phyloP scores from a whole-genome alignment of 2,888 invertebrate species.

The Dyspetes luteomarginatus region DNA sequence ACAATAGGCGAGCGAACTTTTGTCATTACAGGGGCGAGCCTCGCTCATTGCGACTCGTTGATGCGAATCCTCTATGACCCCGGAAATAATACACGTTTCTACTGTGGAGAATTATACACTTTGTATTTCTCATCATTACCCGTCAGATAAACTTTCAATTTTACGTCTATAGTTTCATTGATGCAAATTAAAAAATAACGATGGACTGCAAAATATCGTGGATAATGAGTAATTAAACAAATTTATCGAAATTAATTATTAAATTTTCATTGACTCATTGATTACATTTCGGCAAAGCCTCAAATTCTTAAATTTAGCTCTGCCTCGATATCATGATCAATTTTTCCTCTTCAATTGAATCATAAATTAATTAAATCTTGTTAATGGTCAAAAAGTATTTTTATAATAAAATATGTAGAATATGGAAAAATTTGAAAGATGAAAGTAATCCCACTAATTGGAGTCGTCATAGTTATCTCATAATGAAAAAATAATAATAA shows the following conservation, averaged over 20 bases:
- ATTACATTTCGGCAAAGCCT: too few relatives aligned
- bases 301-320: too few relatives aligned
- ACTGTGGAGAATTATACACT: background rate
- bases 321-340: too few relatives aligned
- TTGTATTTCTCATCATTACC: background rate
- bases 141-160: too few relatives aligned
- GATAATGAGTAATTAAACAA: too few relatives aligned
- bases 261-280: too few relatives aligned
- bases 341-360: too few relatives aligned
- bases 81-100: constrained; percentile 15
- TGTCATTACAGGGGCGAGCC: constrained; percentile 51
- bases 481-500: background rate
- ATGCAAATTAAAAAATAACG: too few relatives aligned
- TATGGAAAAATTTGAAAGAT: background rate
- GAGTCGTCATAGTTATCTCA: background rate
- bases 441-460: background rate
- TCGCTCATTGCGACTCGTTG: constrained; percentile 18
- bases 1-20: constrained; percentile 47
- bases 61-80: constrained; percentile 11
- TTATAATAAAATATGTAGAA: background rate
- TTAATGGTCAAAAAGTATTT: background rate
- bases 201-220: too few relatives aligned
- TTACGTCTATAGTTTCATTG: too few relatives aligned
- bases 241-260: too few relatives aligned
- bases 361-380: too few relatives aligned